Percentiles rank a stretch among this genome's conserved stretches.
phyloP scores from a whole-genome alignment of 2,888 invertebrate genomes.

The Troglohyphantes excavatus region DNA sequence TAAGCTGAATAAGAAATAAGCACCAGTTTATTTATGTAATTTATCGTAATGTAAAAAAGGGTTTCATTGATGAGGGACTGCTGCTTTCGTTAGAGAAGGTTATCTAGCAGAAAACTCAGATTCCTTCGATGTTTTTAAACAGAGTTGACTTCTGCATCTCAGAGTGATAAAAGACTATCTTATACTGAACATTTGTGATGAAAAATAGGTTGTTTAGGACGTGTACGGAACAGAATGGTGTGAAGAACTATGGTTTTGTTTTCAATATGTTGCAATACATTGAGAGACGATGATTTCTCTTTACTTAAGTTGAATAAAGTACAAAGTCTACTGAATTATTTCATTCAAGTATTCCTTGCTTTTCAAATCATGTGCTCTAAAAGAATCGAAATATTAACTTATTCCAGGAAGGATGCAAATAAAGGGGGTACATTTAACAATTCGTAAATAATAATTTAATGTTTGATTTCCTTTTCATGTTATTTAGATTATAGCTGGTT shows the following conservation, averaged over 20 bases:
- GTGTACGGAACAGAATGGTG: conserved; percentile 21
- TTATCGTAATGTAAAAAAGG: conserved; percentile 61
- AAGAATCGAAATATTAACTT: not conserved
- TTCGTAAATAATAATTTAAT: not conserved
- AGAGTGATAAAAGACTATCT: conserved; percentile 74
- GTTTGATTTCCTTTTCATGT: not conserved
- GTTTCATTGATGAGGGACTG: conserved; percentile 44
- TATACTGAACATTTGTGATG: conserved; percentile 28
- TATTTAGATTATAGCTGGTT: no score
- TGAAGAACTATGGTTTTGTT: conserved; percentile 36
- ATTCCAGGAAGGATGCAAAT: not conserved
- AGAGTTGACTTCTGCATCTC: conserved; percentile 47
- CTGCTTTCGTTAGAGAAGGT: conserved; percentile 57
- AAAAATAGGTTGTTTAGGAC: conserved; percentile 44
- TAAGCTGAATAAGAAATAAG: conserved; percentile 38
- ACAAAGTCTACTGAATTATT: conserved; percentile 46
- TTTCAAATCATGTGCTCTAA: not conserved
- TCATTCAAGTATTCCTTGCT: conserved; percentile 32
- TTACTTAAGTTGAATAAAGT: conserved; percentile 56
- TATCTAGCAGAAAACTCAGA: conserved; percentile 34
- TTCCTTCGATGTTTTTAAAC: conserved; percentile 70
- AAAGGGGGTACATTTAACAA: not conserved
- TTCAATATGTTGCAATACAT: conserved; percentile 33
- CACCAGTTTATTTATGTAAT: conserved; percentile 65
- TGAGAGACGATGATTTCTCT: conserved; percentile 31